Evolutionary conservation across 2,113 vertebrate species (phyloP).

Genomic region (Rousettus leschenaultii): DNA sequence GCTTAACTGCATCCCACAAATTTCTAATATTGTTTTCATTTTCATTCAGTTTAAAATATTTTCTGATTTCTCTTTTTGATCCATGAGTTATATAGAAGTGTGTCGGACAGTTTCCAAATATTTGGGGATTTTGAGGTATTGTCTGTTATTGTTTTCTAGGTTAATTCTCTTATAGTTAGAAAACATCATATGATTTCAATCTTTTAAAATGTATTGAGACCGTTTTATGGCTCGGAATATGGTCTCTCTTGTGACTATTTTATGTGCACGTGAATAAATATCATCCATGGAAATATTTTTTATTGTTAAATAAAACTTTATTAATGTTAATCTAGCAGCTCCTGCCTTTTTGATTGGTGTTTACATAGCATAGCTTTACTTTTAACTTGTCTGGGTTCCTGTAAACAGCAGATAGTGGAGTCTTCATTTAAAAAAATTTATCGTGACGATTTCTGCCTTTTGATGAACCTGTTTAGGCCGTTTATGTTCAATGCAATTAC

Average conservation of each 20-base stretch:
- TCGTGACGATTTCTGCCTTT: background rate
- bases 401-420: background rate
- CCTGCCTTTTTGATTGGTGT: background rate
- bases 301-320: background rate
- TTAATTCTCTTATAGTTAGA: background rate
- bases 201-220: background rate
- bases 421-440: background rate
- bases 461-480: background rate
- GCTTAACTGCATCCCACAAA: background rate
- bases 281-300: background rate
- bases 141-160: background rate
- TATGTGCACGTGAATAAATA: no score
- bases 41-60: background rate
- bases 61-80: background rate
- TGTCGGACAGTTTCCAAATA: background rate
- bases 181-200: background rate
- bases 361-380: background rate
- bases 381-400: background rate
- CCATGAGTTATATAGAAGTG: background rate
- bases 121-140: background rate
- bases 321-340: background rate
- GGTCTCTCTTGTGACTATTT: background rate
- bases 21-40: background rate
- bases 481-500: background rate
- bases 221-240: background rate